Evolutionary conservation across 2,888 invertebrate genomes (phyloP), one percentile per base, ranked within the genome.

Genomic region (Polyploca ridens): DNA sequence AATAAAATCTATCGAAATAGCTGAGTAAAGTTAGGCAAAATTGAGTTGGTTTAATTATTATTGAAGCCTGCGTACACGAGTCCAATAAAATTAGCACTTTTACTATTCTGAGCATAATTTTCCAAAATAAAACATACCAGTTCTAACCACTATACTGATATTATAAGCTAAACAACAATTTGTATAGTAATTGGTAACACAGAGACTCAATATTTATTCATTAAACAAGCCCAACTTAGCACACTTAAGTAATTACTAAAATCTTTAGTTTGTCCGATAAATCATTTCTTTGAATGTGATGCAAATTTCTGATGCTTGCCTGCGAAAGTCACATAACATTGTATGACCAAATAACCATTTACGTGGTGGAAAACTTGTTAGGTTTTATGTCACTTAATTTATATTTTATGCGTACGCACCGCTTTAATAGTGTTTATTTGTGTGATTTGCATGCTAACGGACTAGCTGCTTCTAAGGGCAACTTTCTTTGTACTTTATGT

Each of bases 251-350:
- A 84, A 86, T 85, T 79, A 76, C 83, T 82, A 77, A 77, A 81
- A 73, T 76, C 70, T 76, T 78, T 78, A 81, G 77, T 79, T 78
- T 77, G 74, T 75, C 76, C 76, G 73, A 76, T 79, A 81, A 82
- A 79, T 79, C 84, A 78, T 80, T 78, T 78, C 76, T 74, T 76
- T 76, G 5, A 76, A 69, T 67, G 73, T 82, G 78, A 87, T 79
- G 89, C 87, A 88, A 88, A 88, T 89, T 84, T 83, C 79, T 77
- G 70, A 83, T 87, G 77, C 90, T 87, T 90, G 84, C 82, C 68
- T 79, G 88, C 80, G 81, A 90, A 87, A 82, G 74, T 70, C 71
- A 8, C 41, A 11, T 38, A 72, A 73, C 71, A 70, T 71, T 71
- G 63, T 64, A 70, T 66, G n/a, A 61, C 33, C n/a, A 63, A 67